phyloP scores from a whole-genome alignment of 1,140 invertebrate species.

The Brachionus koreanus region DNA sequence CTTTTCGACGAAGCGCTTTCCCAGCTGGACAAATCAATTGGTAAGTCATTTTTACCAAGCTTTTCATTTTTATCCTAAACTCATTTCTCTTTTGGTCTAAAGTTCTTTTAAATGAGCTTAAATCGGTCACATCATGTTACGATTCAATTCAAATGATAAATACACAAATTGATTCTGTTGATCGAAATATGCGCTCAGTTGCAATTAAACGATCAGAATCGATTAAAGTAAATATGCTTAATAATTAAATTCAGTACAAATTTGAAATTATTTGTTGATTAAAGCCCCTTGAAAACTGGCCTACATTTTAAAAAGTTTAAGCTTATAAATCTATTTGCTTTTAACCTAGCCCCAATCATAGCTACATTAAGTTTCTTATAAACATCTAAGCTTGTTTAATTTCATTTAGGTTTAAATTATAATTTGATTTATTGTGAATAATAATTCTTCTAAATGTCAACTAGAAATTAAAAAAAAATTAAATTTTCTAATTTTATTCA shows the following conservation, averaged over 20 bases:
- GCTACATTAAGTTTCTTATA: too few species aligned
- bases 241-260: neutral
- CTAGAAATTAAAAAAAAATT: too few species aligned
- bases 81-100: neutral
- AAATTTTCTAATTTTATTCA: too few species aligned
- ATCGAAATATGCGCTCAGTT: constrained; percentile 42
- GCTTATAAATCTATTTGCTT: too few species aligned
- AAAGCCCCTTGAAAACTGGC: too few species aligned
- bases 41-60: neutral
- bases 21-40: constrained; percentile 26
- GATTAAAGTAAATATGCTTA: constrained; percentile 25
- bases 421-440: too few species aligned
- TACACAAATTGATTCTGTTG: constrained; percentile 33
- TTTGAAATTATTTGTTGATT: neutral
- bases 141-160: constrained; percentile 39
- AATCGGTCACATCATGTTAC: constrained; percentile 30
- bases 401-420: too few species aligned
- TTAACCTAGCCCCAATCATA: too few species aligned
- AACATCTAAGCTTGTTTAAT: too few species aligned
- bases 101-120: constrained; percentile 8
- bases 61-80: neutral
- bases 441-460: too few species aligned
- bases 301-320: too few species aligned
- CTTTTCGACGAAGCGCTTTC: constrained; percentile 26
- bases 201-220: constrained; percentile 43